phyloP scores from a whole-genome alignment of 2,113 vertebrate genomes.

The Rhea pennata region DNA sequence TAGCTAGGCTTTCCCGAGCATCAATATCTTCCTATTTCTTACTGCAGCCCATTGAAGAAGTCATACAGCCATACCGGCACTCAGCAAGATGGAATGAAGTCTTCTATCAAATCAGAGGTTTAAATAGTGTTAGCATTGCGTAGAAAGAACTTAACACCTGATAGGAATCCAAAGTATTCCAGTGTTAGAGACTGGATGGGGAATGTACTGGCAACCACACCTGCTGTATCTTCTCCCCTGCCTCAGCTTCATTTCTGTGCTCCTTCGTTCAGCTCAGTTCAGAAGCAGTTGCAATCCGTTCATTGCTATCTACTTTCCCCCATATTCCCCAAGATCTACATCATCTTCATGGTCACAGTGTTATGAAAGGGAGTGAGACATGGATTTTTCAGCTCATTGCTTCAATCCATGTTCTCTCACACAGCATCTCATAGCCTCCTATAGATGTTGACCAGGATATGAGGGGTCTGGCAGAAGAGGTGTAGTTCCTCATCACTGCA shows the following conservation, averaged over 20 bases:
- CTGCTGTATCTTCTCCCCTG: neutral
- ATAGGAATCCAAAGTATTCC: neutral
- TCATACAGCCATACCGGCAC: neutral
- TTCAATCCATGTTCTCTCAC: neutral
- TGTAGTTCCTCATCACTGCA: neutral
- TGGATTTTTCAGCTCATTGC: neutral
- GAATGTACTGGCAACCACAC: neutral
- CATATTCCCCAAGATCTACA: accelerated
- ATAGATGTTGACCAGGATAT: neutral
- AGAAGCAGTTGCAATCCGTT: neutral
- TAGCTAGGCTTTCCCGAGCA: neutral
- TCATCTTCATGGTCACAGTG: neutral
- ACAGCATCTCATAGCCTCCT: neutral
- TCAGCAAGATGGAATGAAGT: neutral
- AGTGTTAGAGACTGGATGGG: neutral
- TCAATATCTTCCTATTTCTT: neutral
- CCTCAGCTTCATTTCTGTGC: neutral
- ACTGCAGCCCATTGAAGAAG: neutral
- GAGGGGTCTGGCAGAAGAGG: neutral
- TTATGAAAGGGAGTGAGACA: neutral
- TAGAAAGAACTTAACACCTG: neutral
- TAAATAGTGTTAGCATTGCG: neutral
- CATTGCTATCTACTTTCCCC: neutral
- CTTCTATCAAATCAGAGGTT: slow-evolving; percentile 4
- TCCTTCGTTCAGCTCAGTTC: neutral